phyloP scores from a whole-genome alignment of 2,113 vertebrate species.

The Misgurnus mizolepis region DNA sequence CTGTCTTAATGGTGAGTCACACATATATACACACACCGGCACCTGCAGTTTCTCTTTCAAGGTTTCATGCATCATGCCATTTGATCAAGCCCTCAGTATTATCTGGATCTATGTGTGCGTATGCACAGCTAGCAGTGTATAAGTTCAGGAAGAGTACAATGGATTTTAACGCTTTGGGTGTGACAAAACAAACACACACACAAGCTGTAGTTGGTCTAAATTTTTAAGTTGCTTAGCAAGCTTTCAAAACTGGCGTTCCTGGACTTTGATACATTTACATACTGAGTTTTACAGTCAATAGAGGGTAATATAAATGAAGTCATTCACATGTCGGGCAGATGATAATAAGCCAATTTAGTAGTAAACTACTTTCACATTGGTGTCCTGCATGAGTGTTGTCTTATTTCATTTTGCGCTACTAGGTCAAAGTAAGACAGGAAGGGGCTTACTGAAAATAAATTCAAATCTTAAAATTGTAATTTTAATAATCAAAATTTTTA shows the following conservation, averaged over 20 bases:
- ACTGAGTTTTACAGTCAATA: neutral
- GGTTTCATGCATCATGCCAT: neutral
- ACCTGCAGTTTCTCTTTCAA: neutral
- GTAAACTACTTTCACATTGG: constrained; percentile 1
- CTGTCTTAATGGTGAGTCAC: constrained; percentile 90
- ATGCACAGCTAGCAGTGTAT: constrained; percentile 1
- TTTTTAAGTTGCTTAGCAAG: neutral
- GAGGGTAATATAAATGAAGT: neutral
- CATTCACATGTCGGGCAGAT: neutral
- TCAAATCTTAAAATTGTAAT: no score
- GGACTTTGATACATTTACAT: neutral
- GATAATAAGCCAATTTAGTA: neutral
- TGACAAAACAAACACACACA: constrained; percentile 16
- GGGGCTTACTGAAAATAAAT: no score
- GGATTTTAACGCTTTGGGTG: constrained; percentile 26
- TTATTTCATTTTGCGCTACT: neutral
- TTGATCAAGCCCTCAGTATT: neutral
- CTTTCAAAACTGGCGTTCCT: neutral
- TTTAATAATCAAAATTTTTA: no score
- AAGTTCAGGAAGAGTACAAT: constrained; percentile 11
- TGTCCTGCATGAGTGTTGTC: neutral
- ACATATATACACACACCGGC: neutral
- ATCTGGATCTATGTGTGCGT: neutral
- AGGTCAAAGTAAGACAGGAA: neutral
- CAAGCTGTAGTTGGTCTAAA: neutral